Evolutionary conservation across 2,888 invertebrate genomes (phyloP), one percentile per base, ranked within the genome.

Genomic region (Drosophila macrospina): DNA sequence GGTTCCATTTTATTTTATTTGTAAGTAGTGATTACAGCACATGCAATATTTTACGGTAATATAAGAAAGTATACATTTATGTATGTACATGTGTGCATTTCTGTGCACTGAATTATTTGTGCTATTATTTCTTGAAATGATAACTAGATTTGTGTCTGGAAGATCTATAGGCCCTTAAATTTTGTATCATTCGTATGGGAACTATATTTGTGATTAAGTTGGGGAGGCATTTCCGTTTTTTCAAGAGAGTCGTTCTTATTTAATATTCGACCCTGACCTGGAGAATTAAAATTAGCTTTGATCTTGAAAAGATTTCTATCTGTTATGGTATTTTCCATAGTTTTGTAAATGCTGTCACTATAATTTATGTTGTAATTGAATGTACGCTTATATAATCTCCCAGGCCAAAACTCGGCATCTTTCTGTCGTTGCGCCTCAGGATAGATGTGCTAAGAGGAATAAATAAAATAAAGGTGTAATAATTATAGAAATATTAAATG

Each of bases 321-420:
- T 4, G 15, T 30, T 24, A 42, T 28, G 0, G 16, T 7, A n/a
- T 62, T 55, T 11, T 50, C 45, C 6, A 69, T 63, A 36, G 55
- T 71, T 52, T 77, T 83, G 39, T 77, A 66, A 41, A 52, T 54
- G 24, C 62, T 51, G 45, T 77, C 74, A 57, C 59, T 69, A 36
- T 77, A 66, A 39, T 66, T 82, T 24, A 69, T 59, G 52, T 74
- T 69, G 48, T 68, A 77, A 34, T 69, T 69, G 13, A 68, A 62
- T 26, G 78, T 64, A 37, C 69, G 78, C 7, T 56, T 42, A 52
- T 65, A 74, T 13, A 66, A 42, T 20, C 62, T 44, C 5, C 81
- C 77, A 24, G 66, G 66, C 83, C 82, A 78, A 30, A 68, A 50
- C n/a, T 74, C 45, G 11, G 32, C 36, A 37, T 39, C 65, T 28